These are phyloP conservation scores for Lochmaea crataegi DNA, from an alignment of 2,888 invertebrate genomes.

Conservation along the genomic window DNA sequence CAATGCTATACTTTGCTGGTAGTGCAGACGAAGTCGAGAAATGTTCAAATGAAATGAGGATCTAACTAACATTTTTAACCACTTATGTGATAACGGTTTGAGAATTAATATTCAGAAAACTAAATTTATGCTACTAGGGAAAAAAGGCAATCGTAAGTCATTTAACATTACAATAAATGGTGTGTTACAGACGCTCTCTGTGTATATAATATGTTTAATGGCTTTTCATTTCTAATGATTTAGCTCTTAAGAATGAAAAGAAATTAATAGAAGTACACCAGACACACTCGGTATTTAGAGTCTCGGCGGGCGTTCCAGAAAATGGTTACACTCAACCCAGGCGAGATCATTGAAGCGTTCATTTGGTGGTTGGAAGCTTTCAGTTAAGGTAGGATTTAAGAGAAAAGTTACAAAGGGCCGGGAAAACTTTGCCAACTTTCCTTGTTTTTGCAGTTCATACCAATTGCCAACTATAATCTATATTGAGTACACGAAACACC, in stretches of 20 bases:
- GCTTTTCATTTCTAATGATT: too few species aligned
- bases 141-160: too few species aligned
- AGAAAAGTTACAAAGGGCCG: slow-evolving; percentile 39
- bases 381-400: slow-evolving; percentile 39
- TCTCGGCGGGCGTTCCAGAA: slow-evolving; percentile 17
- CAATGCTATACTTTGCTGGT: too few species aligned
- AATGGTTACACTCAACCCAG: slow-evolving; percentile 30
- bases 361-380: slow-evolving; percentile 37
- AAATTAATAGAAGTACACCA: neutral
- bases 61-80: too few species aligned
- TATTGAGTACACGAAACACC: slow-evolving; percentile 45
- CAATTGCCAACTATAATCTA: slow-evolving; percentile 45
- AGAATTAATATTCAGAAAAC: too few species aligned
- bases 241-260: neutral
- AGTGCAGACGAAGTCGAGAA: too few species aligned
- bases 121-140: too few species aligned
- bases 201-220: too few species aligned
- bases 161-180: too few species aligned
- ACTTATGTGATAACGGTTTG: too few species aligned
- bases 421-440: slow-evolving; percentile 44
- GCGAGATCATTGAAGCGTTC: slow-evolving; percentile 40
- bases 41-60: too few species aligned
- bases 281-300: slow-evolving; percentile 7
- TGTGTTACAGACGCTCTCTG: too few species aligned
- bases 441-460: slow-evolving; percentile 42